Evolutionary conservation across 2,113 vertebrate species (phyloP).

Genomic region (Elephas maximus): DNA sequence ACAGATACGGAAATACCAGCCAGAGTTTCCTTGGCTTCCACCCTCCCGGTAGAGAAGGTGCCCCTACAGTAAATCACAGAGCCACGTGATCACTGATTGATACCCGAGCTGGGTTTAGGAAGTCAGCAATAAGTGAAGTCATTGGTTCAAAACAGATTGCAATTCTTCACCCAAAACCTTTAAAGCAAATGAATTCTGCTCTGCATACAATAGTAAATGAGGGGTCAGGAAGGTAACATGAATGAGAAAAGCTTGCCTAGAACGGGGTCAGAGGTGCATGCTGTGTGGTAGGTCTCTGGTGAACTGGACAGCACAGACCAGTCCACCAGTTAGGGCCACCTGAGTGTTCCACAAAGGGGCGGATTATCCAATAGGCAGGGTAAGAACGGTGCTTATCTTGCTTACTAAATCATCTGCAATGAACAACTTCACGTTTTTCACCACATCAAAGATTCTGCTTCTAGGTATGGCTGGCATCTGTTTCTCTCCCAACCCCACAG

Average conservation of each 20-base stretch:
- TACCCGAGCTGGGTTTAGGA: neutral
- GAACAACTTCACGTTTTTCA: no score
- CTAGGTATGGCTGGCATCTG: no score
- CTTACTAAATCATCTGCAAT: no score
- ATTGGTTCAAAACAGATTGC: neutral
- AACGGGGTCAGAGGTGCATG: neutral
- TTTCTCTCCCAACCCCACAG: no score
- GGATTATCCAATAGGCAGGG: no score
- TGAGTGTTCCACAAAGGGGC: neutral
- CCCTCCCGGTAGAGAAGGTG: no score
- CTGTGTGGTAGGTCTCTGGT: neutral
- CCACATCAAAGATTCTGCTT: no score
- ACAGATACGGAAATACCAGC: neutral
- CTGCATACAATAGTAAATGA: neutral
- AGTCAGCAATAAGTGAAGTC: neutral
- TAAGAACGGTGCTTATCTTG: no score
- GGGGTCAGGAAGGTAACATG: neutral
- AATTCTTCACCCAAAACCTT: conserved; percentile 11
- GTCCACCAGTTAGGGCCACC: neutral
- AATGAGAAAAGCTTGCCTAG: neutral
- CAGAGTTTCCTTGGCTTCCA: neutral
- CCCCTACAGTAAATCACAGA: neutral
- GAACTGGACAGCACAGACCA: neutral
- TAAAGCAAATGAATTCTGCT: neutral
- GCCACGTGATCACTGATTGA: neutral